Conservation (phyloP, 1,140 invertebrate species). For the Pteromalus puparum region DNA sequence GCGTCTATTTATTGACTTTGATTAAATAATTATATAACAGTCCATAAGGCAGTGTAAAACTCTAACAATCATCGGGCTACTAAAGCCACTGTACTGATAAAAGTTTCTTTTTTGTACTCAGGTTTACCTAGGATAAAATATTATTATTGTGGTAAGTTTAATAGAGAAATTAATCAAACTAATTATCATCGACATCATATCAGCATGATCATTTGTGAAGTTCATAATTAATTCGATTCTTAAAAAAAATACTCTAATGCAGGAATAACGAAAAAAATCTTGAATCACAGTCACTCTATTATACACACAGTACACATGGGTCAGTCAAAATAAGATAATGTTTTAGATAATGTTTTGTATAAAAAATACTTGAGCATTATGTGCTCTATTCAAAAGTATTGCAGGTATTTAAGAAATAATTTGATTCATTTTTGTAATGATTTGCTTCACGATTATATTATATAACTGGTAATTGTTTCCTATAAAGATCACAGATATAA, state of each 20-base stretch:
- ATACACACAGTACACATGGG: not conserved
- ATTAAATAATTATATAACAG: not conserved
- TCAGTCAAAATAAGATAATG: not conserved
- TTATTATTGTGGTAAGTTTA: constrained; percentile 81
- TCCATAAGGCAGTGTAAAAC: not conserved
- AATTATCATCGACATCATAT: constrained; percentile 31
- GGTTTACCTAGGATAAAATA: constrained; percentile 82
- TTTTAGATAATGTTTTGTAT: not conserved
- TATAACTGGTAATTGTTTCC: not conserved
- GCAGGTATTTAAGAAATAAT: not conserved
- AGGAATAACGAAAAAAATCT: not conserved
- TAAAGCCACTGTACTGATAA: constrained; percentile 23
- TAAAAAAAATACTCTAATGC: not conserved
- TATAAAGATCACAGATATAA: not conserved
- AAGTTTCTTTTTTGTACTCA: constrained; percentile 69
- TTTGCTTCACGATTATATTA: not conserved
- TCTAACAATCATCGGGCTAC: not conserved
- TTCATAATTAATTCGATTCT: not conserved
- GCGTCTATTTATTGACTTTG: constrained; percentile 26
- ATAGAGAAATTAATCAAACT: constrained; percentile 20
- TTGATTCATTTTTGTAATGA: not conserved
- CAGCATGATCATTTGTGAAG: not conserved
- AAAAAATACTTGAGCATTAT: not conserved
- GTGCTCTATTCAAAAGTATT: not conserved
- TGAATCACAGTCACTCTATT: not conserved